Evolutionary conservation across 2,113 vertebrate species (phyloP).

Genomic region (Tiliqua scincoides): DNA sequence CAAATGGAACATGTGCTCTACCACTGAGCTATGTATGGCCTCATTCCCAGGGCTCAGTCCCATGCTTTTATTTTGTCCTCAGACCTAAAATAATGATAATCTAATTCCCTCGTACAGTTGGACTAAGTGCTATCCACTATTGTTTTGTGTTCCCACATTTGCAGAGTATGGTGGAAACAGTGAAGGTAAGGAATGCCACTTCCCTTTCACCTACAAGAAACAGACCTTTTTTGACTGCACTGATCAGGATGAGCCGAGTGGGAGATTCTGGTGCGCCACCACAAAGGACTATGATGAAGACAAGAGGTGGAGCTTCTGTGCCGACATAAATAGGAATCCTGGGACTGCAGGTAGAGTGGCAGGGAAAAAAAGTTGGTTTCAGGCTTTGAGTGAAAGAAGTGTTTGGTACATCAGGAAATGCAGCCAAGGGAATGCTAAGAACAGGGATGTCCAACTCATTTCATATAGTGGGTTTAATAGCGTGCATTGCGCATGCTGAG

Average conservation of each 20-base stretch:
- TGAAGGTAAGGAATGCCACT: slow-evolving; percentile 68
- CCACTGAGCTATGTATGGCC: no score
- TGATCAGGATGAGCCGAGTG: slow-evolving; percentile 75
- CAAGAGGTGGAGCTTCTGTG: slow-evolving; percentile 80
- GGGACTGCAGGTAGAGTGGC: neutral
- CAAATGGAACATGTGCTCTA: no score
- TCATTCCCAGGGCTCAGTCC: no score
- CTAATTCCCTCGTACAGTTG: neutral
- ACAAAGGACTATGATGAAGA: slow-evolving; percentile 79
- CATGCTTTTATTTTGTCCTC: no score
- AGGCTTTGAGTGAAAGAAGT: neutral
- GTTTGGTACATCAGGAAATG: no score
- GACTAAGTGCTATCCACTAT: neutral
- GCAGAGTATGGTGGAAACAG: slow-evolving; percentile 3
- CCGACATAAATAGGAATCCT: neutral
- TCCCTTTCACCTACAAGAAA: slow-evolving; percentile 78
- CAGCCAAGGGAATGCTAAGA: no score
- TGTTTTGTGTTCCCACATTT: neutral
- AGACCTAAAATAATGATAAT: no score
- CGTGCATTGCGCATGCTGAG: no score
- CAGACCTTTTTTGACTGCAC: slow-evolving; percentile 75
- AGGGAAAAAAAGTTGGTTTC: neutral
- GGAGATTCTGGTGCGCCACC: slow-evolving; percentile 82
- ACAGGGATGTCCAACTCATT: no score
- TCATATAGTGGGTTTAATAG: no score